Conservation (phyloP, 1,140 invertebrate genomes). For the Tenebrio molitor region DNA sequence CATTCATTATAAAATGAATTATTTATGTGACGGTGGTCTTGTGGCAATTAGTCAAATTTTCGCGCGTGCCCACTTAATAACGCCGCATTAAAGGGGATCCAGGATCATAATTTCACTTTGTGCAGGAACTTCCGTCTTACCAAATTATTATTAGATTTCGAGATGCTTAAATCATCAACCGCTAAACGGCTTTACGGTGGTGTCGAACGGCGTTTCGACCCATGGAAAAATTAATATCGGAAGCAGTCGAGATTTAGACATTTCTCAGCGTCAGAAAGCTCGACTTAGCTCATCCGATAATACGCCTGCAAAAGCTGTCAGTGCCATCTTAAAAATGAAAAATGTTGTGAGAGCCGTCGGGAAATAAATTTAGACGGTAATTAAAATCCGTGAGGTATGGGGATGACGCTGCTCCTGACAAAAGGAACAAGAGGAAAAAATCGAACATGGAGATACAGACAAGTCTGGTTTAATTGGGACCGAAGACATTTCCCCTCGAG, state of each 20-base stretch:
- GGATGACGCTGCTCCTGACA: no score
- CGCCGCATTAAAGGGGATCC: not conserved
- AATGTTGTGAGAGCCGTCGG: no score
- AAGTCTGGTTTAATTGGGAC: constrained; percentile 2
- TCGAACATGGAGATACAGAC: no score
- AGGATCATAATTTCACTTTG: not conserved
- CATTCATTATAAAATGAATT: not conserved
- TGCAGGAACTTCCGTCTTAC: not conserved
- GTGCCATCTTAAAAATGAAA: no score
- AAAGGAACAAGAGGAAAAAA: no score
- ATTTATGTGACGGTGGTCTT: not conserved
- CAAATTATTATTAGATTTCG: not conserved
- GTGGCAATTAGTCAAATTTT: not conserved
- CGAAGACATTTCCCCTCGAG: not conserved
- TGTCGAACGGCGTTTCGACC: not conserved
- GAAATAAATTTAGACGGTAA: no score
- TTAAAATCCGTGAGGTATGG: no score
- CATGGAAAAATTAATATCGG: no score
- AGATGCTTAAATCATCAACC: not conserved
- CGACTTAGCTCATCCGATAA: no score
- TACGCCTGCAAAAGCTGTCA: no score
- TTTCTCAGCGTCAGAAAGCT: no score
- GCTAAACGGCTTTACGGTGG: not conserved
- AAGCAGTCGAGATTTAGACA: no score
- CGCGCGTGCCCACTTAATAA: not conserved